Conservation (phyloP, 2,888 invertebrate species). For the Cerceris rybyensis region DNA sequence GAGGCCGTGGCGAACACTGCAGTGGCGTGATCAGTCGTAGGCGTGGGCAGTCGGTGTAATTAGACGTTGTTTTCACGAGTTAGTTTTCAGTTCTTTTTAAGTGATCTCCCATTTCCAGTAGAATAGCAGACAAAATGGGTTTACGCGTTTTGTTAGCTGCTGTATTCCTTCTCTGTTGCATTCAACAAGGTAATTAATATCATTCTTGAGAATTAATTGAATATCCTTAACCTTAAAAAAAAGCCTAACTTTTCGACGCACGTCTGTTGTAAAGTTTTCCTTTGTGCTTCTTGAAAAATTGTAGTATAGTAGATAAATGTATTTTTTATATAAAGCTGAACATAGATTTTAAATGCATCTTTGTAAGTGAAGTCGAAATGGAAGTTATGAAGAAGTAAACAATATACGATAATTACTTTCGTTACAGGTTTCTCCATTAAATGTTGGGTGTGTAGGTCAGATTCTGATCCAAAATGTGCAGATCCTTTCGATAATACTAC, state of each 20-base stretch:
- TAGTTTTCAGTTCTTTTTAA: slow-evolving; percentile 29
- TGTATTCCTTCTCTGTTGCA: slow-evolving; percentile 41
- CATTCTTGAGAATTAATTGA: not conserved
- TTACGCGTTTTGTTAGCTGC: slow-evolving; percentile 20
- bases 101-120: slow-evolving; percentile 4
- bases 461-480: slow-evolving; percentile 93
- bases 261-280: too few species aligned
- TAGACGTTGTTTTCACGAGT: slow-evolving; percentile 23
- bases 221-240: slow-evolving; percentile 27
- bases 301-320: too few species aligned
- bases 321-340: too few species aligned
- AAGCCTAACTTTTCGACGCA: too few species aligned
- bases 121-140: slow-evolving; percentile 39
- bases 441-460: slow-evolving; percentile 96
- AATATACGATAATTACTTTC: not conserved
- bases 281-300: too few species aligned
- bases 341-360: too few species aligned
- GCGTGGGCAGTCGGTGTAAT: slow-evolving; percentile 51
- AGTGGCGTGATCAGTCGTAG: slow-evolving; percentile 54
- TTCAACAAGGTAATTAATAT: slow-evolving; percentile 48
- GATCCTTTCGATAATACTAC: slow-evolving; percentile 96
- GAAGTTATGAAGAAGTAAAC: not conserved
- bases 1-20: slow-evolving; percentile 4
- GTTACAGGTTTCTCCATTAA: slow-evolving; percentile 87
- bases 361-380: too few species aligned